Percentiles rank a stretch among this genome's conserved stretches.
Evolutionary conservation across 1,140 invertebrate genomes (phyloP).

Genomic region (Drosophila obscura): DNA sequence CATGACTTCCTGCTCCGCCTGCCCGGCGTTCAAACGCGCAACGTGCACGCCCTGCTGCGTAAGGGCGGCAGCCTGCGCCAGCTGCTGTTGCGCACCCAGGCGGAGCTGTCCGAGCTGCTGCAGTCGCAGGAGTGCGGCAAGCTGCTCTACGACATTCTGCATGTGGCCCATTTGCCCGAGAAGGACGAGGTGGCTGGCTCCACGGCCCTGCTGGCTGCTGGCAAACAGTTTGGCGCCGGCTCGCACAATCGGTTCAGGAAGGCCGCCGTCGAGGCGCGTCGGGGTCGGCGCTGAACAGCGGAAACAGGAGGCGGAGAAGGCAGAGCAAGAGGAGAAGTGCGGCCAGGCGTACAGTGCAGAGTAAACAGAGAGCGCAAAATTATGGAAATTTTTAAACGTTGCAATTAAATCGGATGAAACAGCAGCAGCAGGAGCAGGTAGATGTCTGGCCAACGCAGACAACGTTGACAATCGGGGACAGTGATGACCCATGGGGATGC

Average conservation of each 20-base stretch:
- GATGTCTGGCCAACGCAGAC: conserved; percentile 33
- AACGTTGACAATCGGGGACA: conserved; percentile 28
- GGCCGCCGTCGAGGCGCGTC: conserved; percentile 56
- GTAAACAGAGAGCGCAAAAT: conserved; percentile 43
- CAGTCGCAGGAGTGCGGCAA: conserved; percentile 88
- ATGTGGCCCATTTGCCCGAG: conserved; percentile 85
- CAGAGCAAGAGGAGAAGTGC: not conserved
- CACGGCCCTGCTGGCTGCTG: conserved; percentile 64
- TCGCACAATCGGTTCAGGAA: conserved; percentile 76
- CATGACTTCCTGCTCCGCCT: conserved; percentile 95
- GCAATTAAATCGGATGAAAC: conserved; percentile 43
- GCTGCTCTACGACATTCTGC: conserved; percentile 87
- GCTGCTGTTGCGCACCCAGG: conserved; percentile 86
- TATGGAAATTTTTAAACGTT: conserved; percentile 58
- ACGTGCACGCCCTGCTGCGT: conserved; percentile 91
- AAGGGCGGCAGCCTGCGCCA: conserved; percentile 90
- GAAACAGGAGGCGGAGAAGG: not conserved
- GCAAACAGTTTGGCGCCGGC: conserved; percentile 66
- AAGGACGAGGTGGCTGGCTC: conserved; percentile 83
- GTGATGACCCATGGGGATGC: conserved; percentile 31
- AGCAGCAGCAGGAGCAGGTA: conserved; percentile 2
- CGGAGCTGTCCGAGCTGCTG: conserved; percentile 88
- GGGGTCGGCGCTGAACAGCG: conserved; percentile 36
- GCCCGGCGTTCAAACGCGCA: conserved; percentile 95
- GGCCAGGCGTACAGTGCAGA: conserved; percentile 4